Evolutionary conservation across 2,113 vertebrate species (phyloP).

Genomic region (Sterrhoptilus dennistouni): DNA sequence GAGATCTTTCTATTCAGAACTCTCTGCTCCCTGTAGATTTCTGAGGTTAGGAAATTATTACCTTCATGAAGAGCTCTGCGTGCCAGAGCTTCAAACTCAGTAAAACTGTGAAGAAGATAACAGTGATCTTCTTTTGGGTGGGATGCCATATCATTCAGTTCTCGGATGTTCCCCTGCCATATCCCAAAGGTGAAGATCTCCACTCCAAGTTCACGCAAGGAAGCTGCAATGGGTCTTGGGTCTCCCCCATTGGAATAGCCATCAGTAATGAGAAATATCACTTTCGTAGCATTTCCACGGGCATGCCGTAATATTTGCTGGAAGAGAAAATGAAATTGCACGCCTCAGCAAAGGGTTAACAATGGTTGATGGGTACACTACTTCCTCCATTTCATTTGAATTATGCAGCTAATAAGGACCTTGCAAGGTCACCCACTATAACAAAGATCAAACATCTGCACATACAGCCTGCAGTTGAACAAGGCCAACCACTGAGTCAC

Average conservation of each 20-base stretch:
- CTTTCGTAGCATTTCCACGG: slow-evolving; percentile 88
- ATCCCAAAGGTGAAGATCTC: slow-evolving; percentile 98
- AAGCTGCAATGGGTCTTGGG: slow-evolving; percentile 89
- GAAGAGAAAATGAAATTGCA: slow-evolving; percentile 1
- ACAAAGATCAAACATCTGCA: background rate
- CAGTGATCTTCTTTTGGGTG: slow-evolving; percentile 95
- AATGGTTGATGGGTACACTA: background rate
- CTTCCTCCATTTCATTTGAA: background rate
- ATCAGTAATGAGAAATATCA: slow-evolving; percentile 96
- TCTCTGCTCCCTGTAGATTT: background rate
- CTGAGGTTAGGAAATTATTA: slow-evolving; percentile 50
- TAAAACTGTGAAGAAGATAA: slow-evolving; percentile 94
- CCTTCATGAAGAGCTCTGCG: slow-evolving; percentile 95
- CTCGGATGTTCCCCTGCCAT: slow-evolving; percentile 96
- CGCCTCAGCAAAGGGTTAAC: background rate
- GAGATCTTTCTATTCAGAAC: background rate
- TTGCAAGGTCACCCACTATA: slow-evolving; percentile 3
- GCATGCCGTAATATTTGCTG: slow-evolving; percentile 95
- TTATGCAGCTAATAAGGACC: background rate
- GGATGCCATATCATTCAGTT: slow-evolving; percentile 97
- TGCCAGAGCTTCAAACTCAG: slow-evolving; percentile 95
- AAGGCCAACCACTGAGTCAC: background rate
- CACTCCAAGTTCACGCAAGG: slow-evolving; percentile 87
- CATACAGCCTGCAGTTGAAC: background rate
- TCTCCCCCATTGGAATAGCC: slow-evolving; percentile 98